A percentile compares a stretch with the other conserved stretches of the same genome.
Conservation (phyloP, 2,888 invertebrate species). For the Xestia sexstrigata region DNA sequence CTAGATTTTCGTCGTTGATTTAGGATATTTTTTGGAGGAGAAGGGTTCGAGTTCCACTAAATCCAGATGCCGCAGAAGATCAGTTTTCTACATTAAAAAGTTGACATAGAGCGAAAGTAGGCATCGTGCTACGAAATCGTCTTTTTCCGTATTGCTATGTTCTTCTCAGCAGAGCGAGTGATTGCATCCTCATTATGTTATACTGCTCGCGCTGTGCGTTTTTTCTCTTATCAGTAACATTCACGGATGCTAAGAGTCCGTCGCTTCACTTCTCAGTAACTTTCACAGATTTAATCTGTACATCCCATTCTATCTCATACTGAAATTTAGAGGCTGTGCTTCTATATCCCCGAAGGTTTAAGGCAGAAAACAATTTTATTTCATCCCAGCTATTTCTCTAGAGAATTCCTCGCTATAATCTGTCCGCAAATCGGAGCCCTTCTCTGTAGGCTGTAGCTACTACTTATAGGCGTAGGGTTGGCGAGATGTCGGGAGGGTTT, state of each 20-base stretch:
- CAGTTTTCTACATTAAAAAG: not conserved
- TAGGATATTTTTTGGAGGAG: not conserved
- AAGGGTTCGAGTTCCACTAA: not conserved
- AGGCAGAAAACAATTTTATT: not conserved
- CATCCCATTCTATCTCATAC: not conserved
- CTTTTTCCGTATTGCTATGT: not conserved
- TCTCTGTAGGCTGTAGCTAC: conserved; percentile 3
- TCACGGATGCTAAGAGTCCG: not conserved
- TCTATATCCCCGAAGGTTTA: not conserved
- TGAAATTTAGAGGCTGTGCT: not conserved
- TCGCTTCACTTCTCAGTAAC: not conserved
- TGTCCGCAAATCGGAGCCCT: conserved; percentile 4
- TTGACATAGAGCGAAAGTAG: too few relatives aligned
- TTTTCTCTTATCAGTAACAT: not conserved
- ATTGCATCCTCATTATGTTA: conserved; percentile 4
- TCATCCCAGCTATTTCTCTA: not conserved
- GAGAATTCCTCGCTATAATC: conserved; percentile 3
- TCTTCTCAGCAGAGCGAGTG: conserved; percentile 19
- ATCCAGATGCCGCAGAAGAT: not conserved
- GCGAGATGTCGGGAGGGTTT: conserved; percentile 56
- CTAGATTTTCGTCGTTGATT: not conserved
- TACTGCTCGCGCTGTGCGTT: conserved; percentile 15
- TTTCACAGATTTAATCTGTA: conserved; percentile 15
- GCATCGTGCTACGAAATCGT: not conserved
- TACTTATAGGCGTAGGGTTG: conserved; percentile 33